Evolutionary conservation across 2,888 invertebrate genomes (phyloP), one percentile per base, ranked within the genome.

Genomic region (Aphidius colemani): DNA sequence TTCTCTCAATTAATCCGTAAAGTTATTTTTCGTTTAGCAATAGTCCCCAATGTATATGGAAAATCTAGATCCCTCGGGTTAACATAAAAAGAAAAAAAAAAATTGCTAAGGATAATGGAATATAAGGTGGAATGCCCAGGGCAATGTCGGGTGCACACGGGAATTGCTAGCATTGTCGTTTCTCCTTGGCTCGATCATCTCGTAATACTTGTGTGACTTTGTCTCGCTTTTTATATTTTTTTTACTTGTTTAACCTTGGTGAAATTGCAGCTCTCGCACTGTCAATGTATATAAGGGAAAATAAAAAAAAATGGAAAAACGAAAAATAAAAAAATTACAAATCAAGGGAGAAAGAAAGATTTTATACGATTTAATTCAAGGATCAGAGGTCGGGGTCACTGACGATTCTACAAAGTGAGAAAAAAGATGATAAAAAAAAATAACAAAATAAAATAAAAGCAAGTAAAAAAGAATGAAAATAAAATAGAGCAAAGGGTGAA

Each of bases 301-400:
- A 30, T 30, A 30, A 30, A 30, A 30, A 30, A 30, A 4, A 30
- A 30, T 3, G 30, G 5, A 30, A 30, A 30, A 13, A 13, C 13
- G 2, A 13, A 13, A 13, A 13, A 13, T 13, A 13, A 13, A 13
- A 13, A 13, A 13, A 13, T 13, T 43, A 43, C 41, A 55, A 43
- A 41, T 43, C 53, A 41, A 55, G 53, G 44, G 50, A 51, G 30
- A 51, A 51, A 43, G 43, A 60, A 64, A 64, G 62, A 66, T 67
- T 70, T 70, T 63, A 65, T 70, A 63, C 61, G 67, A 70, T 67
- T 67, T 65, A 61, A 70, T 67, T 67, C 67, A 66, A 66, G 66
- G 67, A 68, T 66, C 64, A 53, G 55, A 60, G 64, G 66, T 60
- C 64, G 67, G 61, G 66, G 69, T 50, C 66, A 53, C 49, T 53